phyloP scores from a whole-genome alignment of 2,797 vertebrate genomes.

The Microcaecilia unicolor region DNA sequence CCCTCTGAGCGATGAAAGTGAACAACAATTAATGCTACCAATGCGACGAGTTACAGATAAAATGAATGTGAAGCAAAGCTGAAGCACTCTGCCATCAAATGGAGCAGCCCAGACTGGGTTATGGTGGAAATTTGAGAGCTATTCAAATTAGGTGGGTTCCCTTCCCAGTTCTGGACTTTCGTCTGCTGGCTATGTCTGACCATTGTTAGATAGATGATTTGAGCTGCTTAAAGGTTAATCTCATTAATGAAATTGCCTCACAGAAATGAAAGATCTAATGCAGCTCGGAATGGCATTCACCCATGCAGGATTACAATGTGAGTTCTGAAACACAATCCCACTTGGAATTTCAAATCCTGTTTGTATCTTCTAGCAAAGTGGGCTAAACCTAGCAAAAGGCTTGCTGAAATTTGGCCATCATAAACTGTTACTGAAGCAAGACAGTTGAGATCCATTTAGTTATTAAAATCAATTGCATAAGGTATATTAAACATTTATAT shows the following conservation, averaged over 20 bases:
- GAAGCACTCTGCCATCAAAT: slow-evolving; percentile 1
- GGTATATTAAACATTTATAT: too few species aligned
- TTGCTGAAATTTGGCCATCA: too few species aligned
- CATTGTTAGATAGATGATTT: slow-evolving; percentile 34
- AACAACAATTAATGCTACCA: slow-evolving; percentile 77
- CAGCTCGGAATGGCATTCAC: slow-evolving; percentile 1
- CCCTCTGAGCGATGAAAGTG: slow-evolving; percentile 69
- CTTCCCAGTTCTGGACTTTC: slow-evolving; percentile 48
- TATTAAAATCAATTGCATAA: too few species aligned
- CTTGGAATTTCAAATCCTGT: too few species aligned
- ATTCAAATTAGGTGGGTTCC: slow-evolving; percentile 35
- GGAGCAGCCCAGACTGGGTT: slow-evolving; percentile 18
- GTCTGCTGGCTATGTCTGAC: slow-evolving; percentile 37
- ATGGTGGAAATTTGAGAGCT: slow-evolving; percentile 24
- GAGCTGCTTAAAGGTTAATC: slow-evolving; percentile 25
- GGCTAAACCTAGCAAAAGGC: too few species aligned
- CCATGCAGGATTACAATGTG: background rate
- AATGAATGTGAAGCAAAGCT: slow-evolving; percentile 17
- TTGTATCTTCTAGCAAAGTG: too few species aligned
- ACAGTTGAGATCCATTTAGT: too few species aligned
- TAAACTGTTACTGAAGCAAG: too few species aligned
- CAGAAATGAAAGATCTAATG: slow-evolving; percentile 23
- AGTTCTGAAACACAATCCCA: too few species aligned
- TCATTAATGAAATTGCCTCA: too few species aligned
- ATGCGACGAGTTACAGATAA: slow-evolving; percentile 57